Evolutionary conservation across 2,888 invertebrate species (phyloP).

Genomic region (Scaptomyza reducta): DNA sequence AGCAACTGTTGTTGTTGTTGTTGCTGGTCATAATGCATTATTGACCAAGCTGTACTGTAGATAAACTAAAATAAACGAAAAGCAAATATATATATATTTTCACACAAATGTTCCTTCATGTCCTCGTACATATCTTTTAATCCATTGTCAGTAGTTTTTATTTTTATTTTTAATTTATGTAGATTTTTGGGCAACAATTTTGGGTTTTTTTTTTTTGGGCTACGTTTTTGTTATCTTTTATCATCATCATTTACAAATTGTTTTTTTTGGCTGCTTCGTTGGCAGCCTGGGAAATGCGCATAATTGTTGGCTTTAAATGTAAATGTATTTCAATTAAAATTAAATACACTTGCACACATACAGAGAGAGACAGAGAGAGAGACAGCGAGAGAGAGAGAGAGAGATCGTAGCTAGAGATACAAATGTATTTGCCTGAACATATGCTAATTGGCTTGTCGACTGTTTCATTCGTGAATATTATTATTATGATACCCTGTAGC

Average conservation of each 20-base stretch:
- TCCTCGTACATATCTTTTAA: conserved; percentile 10
- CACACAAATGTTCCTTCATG: too few relatives aligned
- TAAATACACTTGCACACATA: conserved; percentile 42
- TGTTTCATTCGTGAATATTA: conserved; percentile 8
- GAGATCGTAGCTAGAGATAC: conserved; percentile 11
- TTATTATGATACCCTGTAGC: conserved; percentile 15
- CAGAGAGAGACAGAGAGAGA: too few relatives aligned
- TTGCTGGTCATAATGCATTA: conserved; percentile 30
- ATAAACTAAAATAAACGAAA: not conserved
- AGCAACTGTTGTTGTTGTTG: not conserved
- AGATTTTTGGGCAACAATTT: conserved; percentile 60
- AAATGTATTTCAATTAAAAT: conserved; percentile 79
- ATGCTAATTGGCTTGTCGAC: conserved; percentile 62
- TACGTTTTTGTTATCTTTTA: conserved; percentile 22
- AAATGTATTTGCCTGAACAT: conserved; percentile 37
- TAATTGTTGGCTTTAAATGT: conserved; percentile 73
- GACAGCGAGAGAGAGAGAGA: too few relatives aligned
- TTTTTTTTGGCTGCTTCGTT: conserved; percentile 14
- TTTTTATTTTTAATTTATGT: conserved; percentile 69
- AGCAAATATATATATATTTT: not conserved
- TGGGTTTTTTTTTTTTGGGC: too few relatives aligned
- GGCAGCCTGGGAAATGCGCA: conserved; percentile 69
- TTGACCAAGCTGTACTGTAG: conserved; percentile 29
- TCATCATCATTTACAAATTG: conserved; percentile 78
- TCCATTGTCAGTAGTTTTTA: conserved; percentile 12